Base-by-base conservation (phyloP, 2,113 vertebrate species). In the Recurvirostra avosetta region DNA sequence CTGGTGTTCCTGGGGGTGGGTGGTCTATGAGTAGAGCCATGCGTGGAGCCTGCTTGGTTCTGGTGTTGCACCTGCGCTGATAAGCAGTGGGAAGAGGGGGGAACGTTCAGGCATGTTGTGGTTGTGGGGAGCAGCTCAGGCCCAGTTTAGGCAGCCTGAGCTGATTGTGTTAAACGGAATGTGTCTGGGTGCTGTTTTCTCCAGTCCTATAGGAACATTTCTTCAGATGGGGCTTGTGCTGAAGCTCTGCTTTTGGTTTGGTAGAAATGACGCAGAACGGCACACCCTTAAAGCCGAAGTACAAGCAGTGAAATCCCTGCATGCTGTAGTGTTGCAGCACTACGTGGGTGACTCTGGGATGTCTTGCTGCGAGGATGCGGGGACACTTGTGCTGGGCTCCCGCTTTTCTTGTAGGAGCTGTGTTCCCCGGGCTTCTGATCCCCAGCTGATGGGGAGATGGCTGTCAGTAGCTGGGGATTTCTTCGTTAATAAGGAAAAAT, bases 21-120 rank as follows among this genome's bases (percentile, higher is more conserved):
- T 15, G 38, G 6, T 21, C 23, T 25, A 0, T 1, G 7, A 0
- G 0, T 13, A 25, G 55, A 25, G 29, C 23, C 15, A 0, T 0
- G 6, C 0, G 0, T 14, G 30, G 55, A 25, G 29, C 21, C 55
- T 19, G 15, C 38, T 49, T 30, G 1, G 0, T 1, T 2, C 32
- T 29, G 27, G 8, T 10, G 9, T 21, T 38, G 36, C 19, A 26
- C 25, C 40, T 6, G 17, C 21, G 61, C 15, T 25, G 6, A 20
- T 8, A 8, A 38, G 17, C 55, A 8, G 16, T 17, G 61, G 43
- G 55, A 15, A 20, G 26, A 23, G 27, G 12, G 26, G 16, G 14
- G 11, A 13, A 29, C 0, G 0, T 26, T 72, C 3, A 2, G 34
- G 38, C 8, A 0, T 34, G 53, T 15, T 8, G 38, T 53, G 45